These are phyloP conservation scores for Illadopsis cleaveri DNA, from an alignment of 2,113 vertebrate species.

Conservation along the genomic window DNA sequence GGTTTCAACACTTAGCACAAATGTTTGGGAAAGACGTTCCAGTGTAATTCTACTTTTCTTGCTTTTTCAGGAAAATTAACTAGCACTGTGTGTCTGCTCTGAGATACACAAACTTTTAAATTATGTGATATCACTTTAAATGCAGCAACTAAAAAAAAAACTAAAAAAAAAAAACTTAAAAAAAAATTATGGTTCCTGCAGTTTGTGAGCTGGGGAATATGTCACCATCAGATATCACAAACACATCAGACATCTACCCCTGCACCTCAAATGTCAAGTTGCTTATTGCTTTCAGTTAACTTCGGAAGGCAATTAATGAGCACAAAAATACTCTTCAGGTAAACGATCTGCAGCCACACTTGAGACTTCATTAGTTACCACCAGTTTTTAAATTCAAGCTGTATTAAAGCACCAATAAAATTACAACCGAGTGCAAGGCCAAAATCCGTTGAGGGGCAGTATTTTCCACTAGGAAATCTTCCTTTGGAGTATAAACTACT, in stretches of 20 bases:
- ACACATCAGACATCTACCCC: not conserved
- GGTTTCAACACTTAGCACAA: not conserved
- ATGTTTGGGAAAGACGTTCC: not conserved
- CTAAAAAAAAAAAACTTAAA: too few relatives aligned
- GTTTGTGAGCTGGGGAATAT: not conserved
- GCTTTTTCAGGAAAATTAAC: not conserved
- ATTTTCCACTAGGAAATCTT: not conserved
- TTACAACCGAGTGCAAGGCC: not conserved
- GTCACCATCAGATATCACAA: not conserved
- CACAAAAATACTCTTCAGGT: not conserved
- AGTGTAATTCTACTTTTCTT: not conserved
- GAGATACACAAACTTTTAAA: not conserved
- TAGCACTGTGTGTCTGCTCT: not conserved
- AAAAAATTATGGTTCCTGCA: not conserved
- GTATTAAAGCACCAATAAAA: not conserved
- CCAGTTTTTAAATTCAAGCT: not conserved
- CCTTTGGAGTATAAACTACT: not conserved
- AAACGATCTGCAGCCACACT: not conserved
- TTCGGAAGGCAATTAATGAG: not conserved
- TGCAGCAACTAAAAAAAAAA: not conserved
- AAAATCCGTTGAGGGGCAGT: not conserved
- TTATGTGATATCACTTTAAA: not conserved
- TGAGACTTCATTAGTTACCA: not conserved
- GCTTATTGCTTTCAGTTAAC: not conserved
- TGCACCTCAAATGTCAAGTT: not conserved